These are phyloP conservation scores for Mythimna pallens DNA, from an alignment of 2,888 invertebrate species.

Conservation along the genomic window DNA sequence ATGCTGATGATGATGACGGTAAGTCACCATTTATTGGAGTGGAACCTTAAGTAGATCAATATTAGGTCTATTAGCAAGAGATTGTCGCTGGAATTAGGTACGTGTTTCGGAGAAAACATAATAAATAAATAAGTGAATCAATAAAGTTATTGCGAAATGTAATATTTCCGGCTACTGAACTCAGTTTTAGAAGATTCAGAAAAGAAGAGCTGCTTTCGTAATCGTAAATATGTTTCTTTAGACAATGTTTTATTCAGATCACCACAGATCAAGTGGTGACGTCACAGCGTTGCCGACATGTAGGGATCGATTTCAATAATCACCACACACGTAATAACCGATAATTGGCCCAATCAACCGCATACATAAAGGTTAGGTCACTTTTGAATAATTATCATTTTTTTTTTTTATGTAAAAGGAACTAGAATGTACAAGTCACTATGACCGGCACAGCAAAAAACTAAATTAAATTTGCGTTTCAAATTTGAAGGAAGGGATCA, in stretches of 20 bases:
- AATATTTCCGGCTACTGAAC: no score
- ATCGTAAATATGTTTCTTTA: neutral
- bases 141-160: no score
- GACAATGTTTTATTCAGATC: slow-evolving; percentile 4
- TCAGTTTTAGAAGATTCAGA: no score
- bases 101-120: no score
- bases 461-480: slow-evolving; percentile 35
- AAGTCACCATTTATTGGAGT: no score
- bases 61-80: no score
- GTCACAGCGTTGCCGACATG: slow-evolving; percentile 49
- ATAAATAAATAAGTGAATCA: no score
- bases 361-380: slow-evolving; percentile 62
- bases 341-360: slow-evolving; percentile 64
- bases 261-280: slow-evolving; percentile 43
- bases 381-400: slow-evolving; percentile 60
- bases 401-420: slow-evolving; percentile 48
- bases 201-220: no score
- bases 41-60: no score
- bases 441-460: slow-evolving; percentile 42
- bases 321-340: slow-evolving; percentile 48
- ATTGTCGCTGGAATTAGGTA: no score
- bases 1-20: no score
- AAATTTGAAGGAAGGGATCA: slow-evolving; percentile 42
- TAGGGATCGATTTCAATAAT: slow-evolving; percentile 56
- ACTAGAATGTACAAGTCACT: slow-evolving; percentile 17